phyloP scores from a whole-genome alignment of 1,140 invertebrate genomes.

The Catajapyx aquilonaris region DNA sequence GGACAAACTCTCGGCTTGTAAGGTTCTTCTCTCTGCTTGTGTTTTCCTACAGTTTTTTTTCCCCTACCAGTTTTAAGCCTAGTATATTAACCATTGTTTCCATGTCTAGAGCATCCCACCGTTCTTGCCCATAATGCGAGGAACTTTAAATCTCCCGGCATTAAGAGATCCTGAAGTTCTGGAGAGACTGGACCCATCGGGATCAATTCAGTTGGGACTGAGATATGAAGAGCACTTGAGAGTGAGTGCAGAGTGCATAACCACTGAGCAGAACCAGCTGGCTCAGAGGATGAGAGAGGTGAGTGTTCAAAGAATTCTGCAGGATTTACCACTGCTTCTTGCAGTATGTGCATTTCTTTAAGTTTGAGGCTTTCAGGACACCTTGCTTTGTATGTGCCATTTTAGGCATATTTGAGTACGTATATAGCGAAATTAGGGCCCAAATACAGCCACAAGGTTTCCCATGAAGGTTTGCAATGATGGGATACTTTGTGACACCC shows the following conservation, averaged over 20 bases:
- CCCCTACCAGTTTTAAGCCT: too few species aligned
- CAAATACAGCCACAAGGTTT: too few species aligned
- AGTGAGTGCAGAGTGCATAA: slow-evolving; percentile 43
- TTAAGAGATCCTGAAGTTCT: slow-evolving; percentile 68
- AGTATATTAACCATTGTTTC: neutral
- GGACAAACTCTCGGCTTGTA: neutral
- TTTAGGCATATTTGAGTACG: too few species aligned
- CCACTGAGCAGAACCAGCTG: slow-evolving; percentile 47
- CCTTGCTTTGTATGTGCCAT: slow-evolving; percentile 3
- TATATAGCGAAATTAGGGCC: too few species aligned
- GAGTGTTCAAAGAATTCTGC: slow-evolving; percentile 11
- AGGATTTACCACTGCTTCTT: slow-evolving; percentile 2
- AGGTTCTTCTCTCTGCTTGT: too few species aligned
- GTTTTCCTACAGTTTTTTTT: too few species aligned
- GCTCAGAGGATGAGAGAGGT: slow-evolving; percentile 53
- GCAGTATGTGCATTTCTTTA: neutral
- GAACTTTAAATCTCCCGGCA: slow-evolving; percentile 64
- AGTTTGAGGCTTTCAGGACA: neutral
- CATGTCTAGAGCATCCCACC: slow-evolving; percentile 50
- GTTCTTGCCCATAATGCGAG: slow-evolving; percentile 79
- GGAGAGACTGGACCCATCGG: slow-evolving; percentile 47
- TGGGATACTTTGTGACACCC: too few species aligned
- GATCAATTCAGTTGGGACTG: slow-evolving; percentile 34
- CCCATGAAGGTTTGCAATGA: too few species aligned
- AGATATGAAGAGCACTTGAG: slow-evolving; percentile 54